Base-by-base conservation (phyloP, 1,140 invertebrate species). In the Aphelinus atriplicis region DNA sequence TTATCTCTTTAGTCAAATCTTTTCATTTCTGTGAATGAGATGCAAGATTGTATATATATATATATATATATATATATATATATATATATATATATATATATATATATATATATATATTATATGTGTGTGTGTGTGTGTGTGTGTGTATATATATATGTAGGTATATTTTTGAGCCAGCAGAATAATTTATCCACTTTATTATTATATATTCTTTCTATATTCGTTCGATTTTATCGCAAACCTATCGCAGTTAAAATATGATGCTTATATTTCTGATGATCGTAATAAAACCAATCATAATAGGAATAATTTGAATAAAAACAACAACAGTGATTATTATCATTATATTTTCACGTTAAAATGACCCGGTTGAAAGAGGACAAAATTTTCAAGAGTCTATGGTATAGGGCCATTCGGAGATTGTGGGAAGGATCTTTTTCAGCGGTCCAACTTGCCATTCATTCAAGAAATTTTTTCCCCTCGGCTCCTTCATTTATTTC, bases 221-320 rank as follows among this genome's bases (percentile, higher is more conserved):
- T 56, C 26, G 50, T 7, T 66, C 64, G 64, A 51, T 55, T 66
- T 26, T 55, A 42, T 66, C 64, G 51, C 26, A 66, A 67, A 56
- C 3, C 10, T 26, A 7, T 68, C 65, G 9, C 65, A 45, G 43
- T 57, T 57, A 67, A 67, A 67, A 67, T 67, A 67, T 57, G 7
- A 7, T 47, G 51, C 64, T 67, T 56, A 56, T 53, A 26, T 65
- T 6, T 63, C 45, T 64, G 26, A 26, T 50, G 51, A 56, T 56
- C 43, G 7, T 53, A 53, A 53, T 53, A 43, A 51, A 45, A 53
- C 26, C 43, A 42, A 42, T 65, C 48, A 26, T 42, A 47, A 53
- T 9, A 53, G 51, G 4, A 9, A 53, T 6, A 9, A 61, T 7
- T 9, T 3, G 9, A 61, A 45, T 61, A 42, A 51, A 7, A 53